Conservation (phyloP, 2,797 vertebrate species). For the Paedocypris micromegethes region DNA sequence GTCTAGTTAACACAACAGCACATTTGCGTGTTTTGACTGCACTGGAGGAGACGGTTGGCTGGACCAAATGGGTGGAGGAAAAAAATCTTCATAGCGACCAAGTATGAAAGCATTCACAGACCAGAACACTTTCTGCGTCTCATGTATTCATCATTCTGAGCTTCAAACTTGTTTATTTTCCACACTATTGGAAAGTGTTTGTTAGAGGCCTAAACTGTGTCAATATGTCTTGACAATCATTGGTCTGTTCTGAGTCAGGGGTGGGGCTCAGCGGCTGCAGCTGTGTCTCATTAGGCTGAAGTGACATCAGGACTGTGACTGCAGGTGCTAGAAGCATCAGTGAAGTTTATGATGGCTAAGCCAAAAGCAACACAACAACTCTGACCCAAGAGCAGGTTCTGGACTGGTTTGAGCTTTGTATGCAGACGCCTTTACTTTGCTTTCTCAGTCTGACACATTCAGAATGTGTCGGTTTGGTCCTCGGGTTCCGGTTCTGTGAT, state of each 20-base stretch:
- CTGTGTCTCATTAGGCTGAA: slow-evolving; percentile 39
- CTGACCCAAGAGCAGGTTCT: no score
- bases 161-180: slow-evolving; percentile 41
- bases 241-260: slow-evolving; percentile 40
- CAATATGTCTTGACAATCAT: slow-evolving; percentile 28
- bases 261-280: slow-evolving; percentile 35
- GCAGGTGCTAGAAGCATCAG: slow-evolving; percentile 17
- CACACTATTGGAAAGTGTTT: slow-evolving; percentile 47
- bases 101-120: slow-evolving; percentile 61
- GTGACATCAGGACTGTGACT: slow-evolving; percentile 31
- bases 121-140: slow-evolving; percentile 26
- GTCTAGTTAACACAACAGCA: slow-evolving; percentile 65
- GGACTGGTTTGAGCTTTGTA: no score
- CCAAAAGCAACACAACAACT: no score
- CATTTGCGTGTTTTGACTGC: slow-evolving; percentile 72
- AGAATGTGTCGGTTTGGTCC: no score
- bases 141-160: slow-evolving; percentile 39
- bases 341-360: slow-evolving; percentile 19
- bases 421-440: no score
- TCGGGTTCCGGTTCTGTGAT: no score
- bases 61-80: slow-evolving; percentile 52
- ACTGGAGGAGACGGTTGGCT: slow-evolving; percentile 67
- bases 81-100: slow-evolving; percentile 56
- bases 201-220: slow-evolving; percentile 41
- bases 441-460: no score